These are phyloP conservation scores for Cosmorhoe ocellata DNA, from an alignment of 2,888 invertebrate species.

Conservation along the genomic window DNA sequence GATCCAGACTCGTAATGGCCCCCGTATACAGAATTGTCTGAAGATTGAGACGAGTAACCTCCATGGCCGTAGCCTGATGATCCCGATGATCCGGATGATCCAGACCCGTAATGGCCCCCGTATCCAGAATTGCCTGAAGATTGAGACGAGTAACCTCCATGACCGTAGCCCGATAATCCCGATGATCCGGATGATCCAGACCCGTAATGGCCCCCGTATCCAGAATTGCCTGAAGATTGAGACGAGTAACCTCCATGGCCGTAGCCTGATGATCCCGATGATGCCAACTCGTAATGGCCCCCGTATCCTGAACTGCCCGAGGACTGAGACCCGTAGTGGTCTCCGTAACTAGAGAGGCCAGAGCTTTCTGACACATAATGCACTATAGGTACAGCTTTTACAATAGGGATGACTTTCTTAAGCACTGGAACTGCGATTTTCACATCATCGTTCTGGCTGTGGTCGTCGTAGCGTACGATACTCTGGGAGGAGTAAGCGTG, in stretches of 20 bases:
- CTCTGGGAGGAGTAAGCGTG: constrained; percentile 49
- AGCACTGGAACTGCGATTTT: constrained; percentile 17
- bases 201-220: not conserved
- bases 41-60: not conserved
- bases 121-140: constrained; percentile 1
- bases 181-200: not conserved
- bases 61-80: not conserved
- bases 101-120: too few species aligned
- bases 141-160: not conserved
- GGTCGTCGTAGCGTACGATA: constrained; percentile 37
- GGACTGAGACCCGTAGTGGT: constrained; percentile 23
- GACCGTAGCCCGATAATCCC: constrained; percentile 2
- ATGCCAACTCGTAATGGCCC: too few species aligned
- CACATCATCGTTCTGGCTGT: constrained; percentile 27
- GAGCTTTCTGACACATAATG: constrained; percentile 35
- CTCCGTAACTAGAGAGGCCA: constrained; percentile 8
- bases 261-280: not conserved
- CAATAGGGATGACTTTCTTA: constrained; percentile 14
- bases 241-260: not conserved
- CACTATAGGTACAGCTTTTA: constrained; percentile 35
- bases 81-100: not conserved
- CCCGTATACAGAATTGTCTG: not conserved
- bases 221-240: constrained; percentile 1
- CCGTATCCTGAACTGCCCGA: too few species aligned
- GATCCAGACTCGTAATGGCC: too few species aligned